phyloP scores from a whole-genome alignment of 2,888 invertebrate genomes.

The Zaprionus lineosus region DNA sequence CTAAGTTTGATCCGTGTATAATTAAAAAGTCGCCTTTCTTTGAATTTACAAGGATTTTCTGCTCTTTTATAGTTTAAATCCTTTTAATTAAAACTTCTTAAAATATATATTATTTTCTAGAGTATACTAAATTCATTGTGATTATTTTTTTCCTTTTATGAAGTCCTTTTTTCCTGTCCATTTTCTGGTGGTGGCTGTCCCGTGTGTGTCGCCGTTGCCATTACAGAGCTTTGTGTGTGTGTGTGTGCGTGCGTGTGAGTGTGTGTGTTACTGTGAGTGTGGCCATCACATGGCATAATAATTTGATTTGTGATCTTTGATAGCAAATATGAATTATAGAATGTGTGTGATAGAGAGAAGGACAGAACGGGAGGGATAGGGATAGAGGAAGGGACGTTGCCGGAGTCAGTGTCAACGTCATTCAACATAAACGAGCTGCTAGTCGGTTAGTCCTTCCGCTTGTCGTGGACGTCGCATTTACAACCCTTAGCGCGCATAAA shows the following conservation, averaged over 20 bases:
- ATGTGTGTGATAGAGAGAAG: constrained; percentile 41
- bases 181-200: constrained; percentile 39
- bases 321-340: constrained; percentile 80
- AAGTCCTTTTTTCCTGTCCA: constrained; percentile 13
- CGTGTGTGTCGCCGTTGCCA: constrained; percentile 14
- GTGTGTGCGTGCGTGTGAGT: constrained; percentile 13
- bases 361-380: constrained; percentile 7
- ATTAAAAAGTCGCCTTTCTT: no score
- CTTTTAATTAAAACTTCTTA: no score
- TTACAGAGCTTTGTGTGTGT: background rate
- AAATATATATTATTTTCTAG: background rate
- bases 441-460: constrained; percentile 33
- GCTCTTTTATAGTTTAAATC: no score
- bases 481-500: constrained; percentile 82
- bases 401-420: constrained; percentile 71
- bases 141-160: constrained; percentile 6
- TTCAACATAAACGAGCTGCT: constrained; percentile 73
- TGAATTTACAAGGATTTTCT: no score
- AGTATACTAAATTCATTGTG: constrained; percentile 4
- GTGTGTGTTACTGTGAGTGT: no score
- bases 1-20: no score
- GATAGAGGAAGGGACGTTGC: constrained; percentile 22
- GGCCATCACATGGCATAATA: constrained; percentile 79
- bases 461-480: constrained; percentile 63
- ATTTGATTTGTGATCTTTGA: constrained; percentile 82